Base-by-base conservation (phyloP, 2,888 invertebrate genomes). In the Drosophila ezoana region DNA sequence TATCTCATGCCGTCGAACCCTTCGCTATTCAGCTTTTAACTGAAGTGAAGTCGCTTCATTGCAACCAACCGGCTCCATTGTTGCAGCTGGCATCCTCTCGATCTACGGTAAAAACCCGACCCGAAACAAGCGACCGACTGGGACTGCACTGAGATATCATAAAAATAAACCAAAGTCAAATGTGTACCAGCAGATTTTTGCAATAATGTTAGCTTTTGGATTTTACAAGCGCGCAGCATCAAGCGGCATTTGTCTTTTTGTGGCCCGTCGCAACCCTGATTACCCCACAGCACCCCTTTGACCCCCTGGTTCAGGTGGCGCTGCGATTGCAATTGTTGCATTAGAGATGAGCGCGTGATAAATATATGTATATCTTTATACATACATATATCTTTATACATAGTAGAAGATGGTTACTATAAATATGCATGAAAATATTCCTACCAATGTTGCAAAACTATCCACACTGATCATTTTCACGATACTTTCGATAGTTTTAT, bases 131-230 rank as follows among this genome's bases (percentile, higher is more conserved):
- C 54, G 37, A n/a, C 47, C 40, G 10, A 14, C 28, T 9, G 18
- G 37, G 51, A 47, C 45, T 59, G 54, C 73, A 51, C 62, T 54
- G 45, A 37, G 37, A 83, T 75, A 68, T 67, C 72, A 80, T 65
- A 75, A 80, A 82, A 87, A 87, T 75, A 75, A 78, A 74, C 74
- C 77, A 83, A 74, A 83, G 70, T 79, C 83, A 79, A 80, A 86
- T 80, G 77, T 76, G 78, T 74, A 72, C 72, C 81, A 77, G 67
- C 59, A 84, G 78, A 74, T 81, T 87, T 69, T 83, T 86, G 81
- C 70, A 84, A 87, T 87, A 82, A 81, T 84, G 78, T 84, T 81
- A 75, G 87, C 81, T 74, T 87, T 87, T 49, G 70, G 78, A 81
- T 70, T 87, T 81, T 56, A 77, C 74, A 72, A 84, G 72, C 69